Percentiles rank a stretch among this genome's conserved stretches.
Conservation (phyloP, 1,140 invertebrate genomes). For the Chironomus striatipennis region DNA sequence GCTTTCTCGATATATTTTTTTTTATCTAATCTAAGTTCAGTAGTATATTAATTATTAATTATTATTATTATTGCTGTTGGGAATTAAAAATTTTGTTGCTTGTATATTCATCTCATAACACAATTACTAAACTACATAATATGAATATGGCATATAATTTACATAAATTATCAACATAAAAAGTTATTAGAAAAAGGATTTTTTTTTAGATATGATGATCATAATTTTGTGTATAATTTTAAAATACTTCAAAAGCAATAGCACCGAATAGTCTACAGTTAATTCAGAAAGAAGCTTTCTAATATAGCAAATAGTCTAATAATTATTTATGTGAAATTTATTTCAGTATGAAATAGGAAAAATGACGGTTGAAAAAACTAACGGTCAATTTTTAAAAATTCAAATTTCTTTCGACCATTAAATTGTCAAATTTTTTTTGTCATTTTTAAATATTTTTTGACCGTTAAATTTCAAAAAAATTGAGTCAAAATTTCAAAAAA, state of each 20-base stretch:
- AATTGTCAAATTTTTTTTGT: too few species aligned
- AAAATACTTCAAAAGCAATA: constrained; percentile 2
- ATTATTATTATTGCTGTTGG: too few species aligned
- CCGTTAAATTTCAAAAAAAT: too few species aligned
- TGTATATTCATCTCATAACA: not conserved
- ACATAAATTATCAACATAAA: not conserved
- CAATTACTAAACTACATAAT: not conserved
- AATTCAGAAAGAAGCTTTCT: not conserved
- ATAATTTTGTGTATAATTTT: not conserved
- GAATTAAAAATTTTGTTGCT: not conserved
- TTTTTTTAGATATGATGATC: not conserved
- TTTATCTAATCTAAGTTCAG: not conserved
- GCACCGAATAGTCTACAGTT: not conserved
- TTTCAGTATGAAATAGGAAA: too few species aligned
- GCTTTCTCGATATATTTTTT: not conserved
- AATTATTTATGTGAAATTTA: too few species aligned
- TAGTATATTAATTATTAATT: too few species aligned
- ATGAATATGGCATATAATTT: not conserved
- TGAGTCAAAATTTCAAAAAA: too few species aligned
- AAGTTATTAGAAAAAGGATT: not conserved
- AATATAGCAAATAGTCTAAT: not conserved
- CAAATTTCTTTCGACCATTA: too few species aligned
- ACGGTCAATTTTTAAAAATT: too few species aligned
- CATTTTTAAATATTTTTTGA: too few species aligned
- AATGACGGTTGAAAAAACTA: too few species aligned